Evolutionary conservation across 1,140 invertebrate genomes (phyloP).

Genomic region (Hylaeus volcanicus): DNA sequence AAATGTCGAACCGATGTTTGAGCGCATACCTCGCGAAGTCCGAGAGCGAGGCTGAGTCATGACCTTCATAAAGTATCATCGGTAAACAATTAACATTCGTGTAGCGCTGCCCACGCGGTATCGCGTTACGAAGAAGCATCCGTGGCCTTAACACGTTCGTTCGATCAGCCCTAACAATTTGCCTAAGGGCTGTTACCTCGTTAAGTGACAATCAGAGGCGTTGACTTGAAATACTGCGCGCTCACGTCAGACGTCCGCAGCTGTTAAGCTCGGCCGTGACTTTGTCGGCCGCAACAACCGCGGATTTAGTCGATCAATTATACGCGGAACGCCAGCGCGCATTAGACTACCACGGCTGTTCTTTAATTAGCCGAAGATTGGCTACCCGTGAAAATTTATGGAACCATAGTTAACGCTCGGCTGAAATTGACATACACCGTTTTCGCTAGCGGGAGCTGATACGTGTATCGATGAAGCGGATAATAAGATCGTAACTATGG

Average conservation of each 20-base stretch:
- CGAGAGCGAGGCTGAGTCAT: conserved; percentile 58
- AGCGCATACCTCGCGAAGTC: conserved; percentile 55
- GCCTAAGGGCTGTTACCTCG: conserved; percentile 75
- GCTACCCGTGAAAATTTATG: background rate
- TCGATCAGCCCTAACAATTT: conserved; percentile 70
- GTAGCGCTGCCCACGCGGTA: conserved; percentile 67
- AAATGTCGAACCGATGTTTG: conserved; percentile 68
- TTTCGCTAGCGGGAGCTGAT: no score
- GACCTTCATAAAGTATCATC: conserved; percentile 76
- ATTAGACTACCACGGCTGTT: background rate
- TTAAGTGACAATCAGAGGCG: conserved; percentile 79
- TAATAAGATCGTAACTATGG: no score
- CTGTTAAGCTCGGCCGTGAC: conserved; percentile 13
- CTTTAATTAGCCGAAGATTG: background rate
- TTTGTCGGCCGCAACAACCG: background rate
- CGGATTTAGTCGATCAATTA: background rate
- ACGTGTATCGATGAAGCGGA: no score
- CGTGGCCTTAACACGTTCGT: conserved; percentile 37
- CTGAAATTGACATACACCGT: no score
- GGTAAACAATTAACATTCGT: conserved; percentile 77
- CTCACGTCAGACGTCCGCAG: conserved; percentile 18
- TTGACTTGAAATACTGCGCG: conserved; percentile 70
- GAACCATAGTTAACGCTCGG: background rate
- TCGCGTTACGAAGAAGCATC: conserved; percentile 45
- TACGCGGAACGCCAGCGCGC: background rate